Evolutionary conservation across 1,140 invertebrate species (phyloP), one percentile per base, ranked within the genome.

Genomic region (Heliconius himera): DNA sequence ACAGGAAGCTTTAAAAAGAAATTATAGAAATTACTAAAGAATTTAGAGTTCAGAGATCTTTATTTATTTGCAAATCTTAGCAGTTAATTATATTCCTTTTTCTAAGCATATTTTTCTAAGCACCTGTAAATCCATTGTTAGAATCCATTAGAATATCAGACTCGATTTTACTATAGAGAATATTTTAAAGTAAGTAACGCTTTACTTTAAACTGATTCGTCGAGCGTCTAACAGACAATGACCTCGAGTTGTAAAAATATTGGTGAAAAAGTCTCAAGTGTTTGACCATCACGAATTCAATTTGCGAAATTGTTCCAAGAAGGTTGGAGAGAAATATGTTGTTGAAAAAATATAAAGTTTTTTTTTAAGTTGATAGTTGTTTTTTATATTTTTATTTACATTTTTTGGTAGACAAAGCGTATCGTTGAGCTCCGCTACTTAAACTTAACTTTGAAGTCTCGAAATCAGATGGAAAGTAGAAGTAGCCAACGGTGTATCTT

Each of bases 201-300:
- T 83, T 83, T 78, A 81, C 60, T 76, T 70, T 60, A 81, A 83
- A 76, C 22, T 76, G 73, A 84, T 86, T 86, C 77, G 82, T 81
- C 76, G 74, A 80, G 73, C 66, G 72, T 74, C 73, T 73, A 60
- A 70, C 56, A 81, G 81, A 76, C 83, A 78, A 71, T 76, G 79
- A 83, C 82, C 82, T 83, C 83, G 81, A 71, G 9, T 16, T 29
- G 26, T 66, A 74, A 83, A 76, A 79, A 81, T 77, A 81, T 79
- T 81, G 13, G 75, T 70, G 78, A 81, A 75, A 73, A 22, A 66
- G 41, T 26, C n/a, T 54, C 33, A 66, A 72, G 18, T 6, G 26
- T 26, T 70, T 33, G 51, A 33, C 41, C 78, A 60, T 56, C 71
- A 72, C 78, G 33, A 80, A 80, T 72, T 36, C 16, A 51, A 22